phyloP scores from a whole-genome alignment of 2,113 vertebrate species.

The Mirounga angustirostris region DNA sequence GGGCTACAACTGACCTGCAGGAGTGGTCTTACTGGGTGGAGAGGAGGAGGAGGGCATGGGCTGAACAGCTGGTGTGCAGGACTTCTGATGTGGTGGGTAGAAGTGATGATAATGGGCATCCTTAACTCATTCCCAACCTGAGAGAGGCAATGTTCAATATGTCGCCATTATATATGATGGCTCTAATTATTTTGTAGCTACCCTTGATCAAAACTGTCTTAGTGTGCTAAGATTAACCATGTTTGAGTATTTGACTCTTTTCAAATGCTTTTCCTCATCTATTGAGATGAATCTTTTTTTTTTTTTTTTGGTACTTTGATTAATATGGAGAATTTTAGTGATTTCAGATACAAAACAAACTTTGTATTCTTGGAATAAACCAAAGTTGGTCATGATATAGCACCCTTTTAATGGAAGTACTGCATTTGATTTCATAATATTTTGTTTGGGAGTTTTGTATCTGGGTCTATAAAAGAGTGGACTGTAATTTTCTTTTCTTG shows the following conservation, averaged over 20 bases:
- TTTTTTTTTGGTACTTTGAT: background rate
- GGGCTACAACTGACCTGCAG: background rate
- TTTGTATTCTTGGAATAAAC: slow-evolving; percentile 35
- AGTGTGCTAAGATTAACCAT: background rate
- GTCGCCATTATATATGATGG: background rate
- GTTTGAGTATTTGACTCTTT: background rate
- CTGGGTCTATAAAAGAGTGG: background rate
- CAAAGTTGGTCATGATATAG: background rate
- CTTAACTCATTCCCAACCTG: background rate
- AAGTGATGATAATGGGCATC: background rate
- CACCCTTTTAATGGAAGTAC: background rate
- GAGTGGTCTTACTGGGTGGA: background rate
- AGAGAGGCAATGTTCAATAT: background rate
- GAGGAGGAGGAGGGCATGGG: background rate
- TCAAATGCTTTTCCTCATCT: background rate
- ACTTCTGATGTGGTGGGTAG: background rate
- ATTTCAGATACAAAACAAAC: slow-evolving; percentile 43
- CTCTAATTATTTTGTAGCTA: background rate
- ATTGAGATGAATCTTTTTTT: background rate
- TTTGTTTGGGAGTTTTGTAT: slow-evolving; percentile 56
- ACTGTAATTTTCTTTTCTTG: slow-evolving; percentile 9
- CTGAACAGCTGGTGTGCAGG: background rate
- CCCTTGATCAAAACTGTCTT: background rate
- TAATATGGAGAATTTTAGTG: background rate
- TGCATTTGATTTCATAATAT: slow-evolving; percentile 39